Evolutionary conservation across 2,888 invertebrate species (phyloP), one percentile per base, ranked within the genome.

Genomic region (Rambutsinella grinnellia): DNA sequence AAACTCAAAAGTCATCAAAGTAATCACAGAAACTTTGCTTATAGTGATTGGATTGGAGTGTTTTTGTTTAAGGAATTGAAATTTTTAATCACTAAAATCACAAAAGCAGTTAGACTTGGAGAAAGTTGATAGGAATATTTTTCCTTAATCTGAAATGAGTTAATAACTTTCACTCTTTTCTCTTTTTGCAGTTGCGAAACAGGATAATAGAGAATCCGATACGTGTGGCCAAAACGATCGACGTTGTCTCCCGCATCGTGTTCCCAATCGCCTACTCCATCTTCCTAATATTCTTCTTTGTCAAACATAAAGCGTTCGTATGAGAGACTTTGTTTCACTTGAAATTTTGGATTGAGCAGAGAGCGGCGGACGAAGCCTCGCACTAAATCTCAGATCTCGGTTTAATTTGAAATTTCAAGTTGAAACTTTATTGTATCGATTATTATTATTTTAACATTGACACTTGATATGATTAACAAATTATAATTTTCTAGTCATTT

Each of bases 211-310:
- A 84, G 77, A 95, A 95, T 89, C 95, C 95, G 78, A 95, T 95
- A 85, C 91, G 95, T 85, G 94, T 96, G 85, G 96, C 96, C 85
- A 96, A 96, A 89, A 95, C 95, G 10, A 84, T 84, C 54, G 83
- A 84, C 49, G 83, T 84, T 36, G 95, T 96, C 87, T 95, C 96
- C 78, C 91, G 96, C 88, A 94, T 96, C 87, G 95, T 95, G 85
- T 96, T 96, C 90, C 96, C 96, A 85, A 92, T 94, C 85, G 95
- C 96, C 86, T 96, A 94, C 88, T 93, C 94, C 87, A 92, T 95
- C 87, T 96, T 96, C 89, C 92, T 96, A 86, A 93, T 95, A 87
- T 96, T 95, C 90, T 96, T 96, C 91, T 96, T 96, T 90, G 94
- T 95, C 86, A 94, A 94, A 90, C 95, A 95, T 89, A 94, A 94